Conservation (phyloP, 2,113 vertebrate species). For the Origma solitaria region DNA sequence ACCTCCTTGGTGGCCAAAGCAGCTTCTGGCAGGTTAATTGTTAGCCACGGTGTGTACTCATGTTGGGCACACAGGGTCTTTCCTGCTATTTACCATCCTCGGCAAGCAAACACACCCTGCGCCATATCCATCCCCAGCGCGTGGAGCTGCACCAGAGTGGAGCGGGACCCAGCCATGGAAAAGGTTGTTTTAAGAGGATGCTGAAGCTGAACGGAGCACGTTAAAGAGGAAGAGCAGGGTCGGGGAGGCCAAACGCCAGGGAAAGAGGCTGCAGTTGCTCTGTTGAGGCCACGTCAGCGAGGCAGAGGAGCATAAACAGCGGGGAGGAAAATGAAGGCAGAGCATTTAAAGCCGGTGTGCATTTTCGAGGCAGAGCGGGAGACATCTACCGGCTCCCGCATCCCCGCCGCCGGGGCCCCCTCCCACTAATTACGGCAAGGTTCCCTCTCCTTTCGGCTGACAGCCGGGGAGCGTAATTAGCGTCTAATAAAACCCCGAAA, state of each 20-base stretch:
- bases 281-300: background rate
- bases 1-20: background rate
- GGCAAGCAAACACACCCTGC: background rate
- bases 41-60: background rate
- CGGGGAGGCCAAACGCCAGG: background rate
- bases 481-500: constrained; percentile 66
- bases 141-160: background rate
- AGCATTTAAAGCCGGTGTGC: constrained; percentile 6
- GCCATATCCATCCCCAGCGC: background rate
- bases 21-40: background rate
- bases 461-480: constrained; percentile 74
- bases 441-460: constrained; percentile 61
- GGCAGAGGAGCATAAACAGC: background rate
- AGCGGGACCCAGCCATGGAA: background rate
- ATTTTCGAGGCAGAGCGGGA: constrained; percentile 58
- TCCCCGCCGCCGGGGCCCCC: constrained; percentile 25
- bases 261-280: background rate
- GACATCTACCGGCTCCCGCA: constrained; percentile 64
- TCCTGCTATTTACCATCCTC: background rate
- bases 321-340: constrained; percentile 6
- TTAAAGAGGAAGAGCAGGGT: background rate
- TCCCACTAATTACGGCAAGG: constrained; percentile 65
- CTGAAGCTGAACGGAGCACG: background rate
- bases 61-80: background rate
- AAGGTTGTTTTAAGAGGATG: background rate